Evolutionary conservation across 2,797 vertebrate genomes (phyloP), one percentile per base, ranked within the genome.

Genomic region (Dallia pectoralis): DNA sequence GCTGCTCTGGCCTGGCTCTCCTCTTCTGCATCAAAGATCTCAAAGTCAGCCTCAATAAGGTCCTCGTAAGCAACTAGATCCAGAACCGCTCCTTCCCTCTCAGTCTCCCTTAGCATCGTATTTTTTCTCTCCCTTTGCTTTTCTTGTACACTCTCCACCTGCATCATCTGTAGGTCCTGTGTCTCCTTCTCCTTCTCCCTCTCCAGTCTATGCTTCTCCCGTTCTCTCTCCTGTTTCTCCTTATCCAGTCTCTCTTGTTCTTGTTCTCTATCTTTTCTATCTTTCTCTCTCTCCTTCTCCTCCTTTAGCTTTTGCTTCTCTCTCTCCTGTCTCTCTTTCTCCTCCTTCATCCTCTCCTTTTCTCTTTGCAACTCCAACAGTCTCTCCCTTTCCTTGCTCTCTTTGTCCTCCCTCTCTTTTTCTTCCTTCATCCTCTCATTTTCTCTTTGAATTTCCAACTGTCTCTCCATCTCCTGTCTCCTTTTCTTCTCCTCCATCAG

Each of bases 11-110:
- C 83, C 79, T 87, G 80, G 69, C 67, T 74, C 76, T 88, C 84
- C 72, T 93, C 93, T 74, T 94, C 93, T 61, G 88, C 89, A 75
- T 95, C 95, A 49, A 94, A 91, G 77, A 94, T 90, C 63, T 96
- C 94, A 89, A 94, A 94, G 19, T 89, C 93, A 29, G 85, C 91
- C 73, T 95, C 94, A 49, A 85, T 83, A 25, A 79, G 69, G 47
- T 92, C 89, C 78, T 93, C 89, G 65, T 93, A 92, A 72, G 77
- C 33, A 51, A 90, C 84, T 53, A 73, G 76, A 78, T 83, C 89
- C 80, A 87, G 83, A 27, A 85, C 87, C 67, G 72, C 67, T 91
- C 88, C 74, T 84, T 79, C 59, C 82, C 74, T 82, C 76, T 72
- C 88, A 87, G 61, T 91, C 87, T 59, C 53, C 9, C 6, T 27